These are phyloP conservation scores for Galaxea fascicularis DNA, from an alignment of 92 coral and sea anemone genomes.

Conservation along the genomic window DNA sequence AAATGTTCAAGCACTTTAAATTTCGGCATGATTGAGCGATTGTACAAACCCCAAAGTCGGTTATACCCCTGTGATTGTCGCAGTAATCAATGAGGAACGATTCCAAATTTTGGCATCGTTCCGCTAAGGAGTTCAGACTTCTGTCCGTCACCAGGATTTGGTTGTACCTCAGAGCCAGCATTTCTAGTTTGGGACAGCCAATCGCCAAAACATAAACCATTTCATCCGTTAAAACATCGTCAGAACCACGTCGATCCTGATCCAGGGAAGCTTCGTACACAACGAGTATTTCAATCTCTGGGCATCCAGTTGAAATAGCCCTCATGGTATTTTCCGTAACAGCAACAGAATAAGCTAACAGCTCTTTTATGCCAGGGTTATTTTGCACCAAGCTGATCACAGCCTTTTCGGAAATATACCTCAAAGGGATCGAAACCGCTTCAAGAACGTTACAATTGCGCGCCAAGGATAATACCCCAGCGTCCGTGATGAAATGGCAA, in stretches of 20 bases:
- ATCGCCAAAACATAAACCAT: slow-evolving; percentile 86
- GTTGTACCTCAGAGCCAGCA: slow-evolving; percentile 86
- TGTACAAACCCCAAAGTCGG: slow-evolving; percentile 90
- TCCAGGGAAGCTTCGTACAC: slow-evolving; percentile 92
- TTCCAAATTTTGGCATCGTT: slow-evolving; percentile 83
- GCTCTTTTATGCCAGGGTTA: slow-evolving; percentile 72
- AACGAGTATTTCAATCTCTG: slow-evolving; percentile 78
- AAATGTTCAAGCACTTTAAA: slow-evolving; percentile 84
- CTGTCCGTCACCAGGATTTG: slow-evolving; percentile 87
- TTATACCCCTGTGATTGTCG: slow-evolving; percentile 84
- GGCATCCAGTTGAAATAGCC: slow-evolving; percentile 69
- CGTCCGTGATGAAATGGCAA: slow-evolving; percentile 82
- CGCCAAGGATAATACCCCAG: slow-evolving; percentile 80
- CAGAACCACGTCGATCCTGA: slow-evolving; percentile 74
- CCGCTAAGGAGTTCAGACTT: slow-evolving; percentile 75
- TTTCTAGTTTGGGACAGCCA: slow-evolving; percentile 80
- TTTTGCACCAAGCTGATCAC: slow-evolving; percentile 80
- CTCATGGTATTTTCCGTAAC: slow-evolving; percentile 85
- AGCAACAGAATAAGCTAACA: slow-evolving; percentile 90
- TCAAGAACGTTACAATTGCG: slow-evolving; percentile 78
- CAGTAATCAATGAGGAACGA: slow-evolving; percentile 93
- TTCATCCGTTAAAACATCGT: slow-evolving; percentile 79
- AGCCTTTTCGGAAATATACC: slow-evolving; percentile 84
- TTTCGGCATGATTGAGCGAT: slow-evolving; percentile 83
- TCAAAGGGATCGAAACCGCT: slow-evolving; percentile 83